Base-by-base conservation (phyloP, 2,888 invertebrate genomes). In the Altica lythri region DNA sequence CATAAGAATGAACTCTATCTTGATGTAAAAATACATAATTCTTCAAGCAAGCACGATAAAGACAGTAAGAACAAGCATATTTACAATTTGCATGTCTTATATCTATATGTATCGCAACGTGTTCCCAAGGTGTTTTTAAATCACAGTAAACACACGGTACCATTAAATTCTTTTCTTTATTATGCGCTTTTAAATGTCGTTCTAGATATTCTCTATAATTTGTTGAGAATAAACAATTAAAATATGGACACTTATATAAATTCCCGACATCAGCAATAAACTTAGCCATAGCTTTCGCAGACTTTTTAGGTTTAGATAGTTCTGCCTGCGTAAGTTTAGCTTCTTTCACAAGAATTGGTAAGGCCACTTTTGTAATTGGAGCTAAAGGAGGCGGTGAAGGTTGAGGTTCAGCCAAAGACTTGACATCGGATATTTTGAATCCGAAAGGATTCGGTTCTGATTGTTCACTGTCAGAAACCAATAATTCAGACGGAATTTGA, bases 1-100 rank as follows among this genome's bases (percentile, higher is more conserved):
- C 37, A 2, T 54, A 59, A 1, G 67, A 66, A 49, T 70, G 70
- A 2, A 70, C 67, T 10, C 75, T 68, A 9, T 69, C 61, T 34
- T 82, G 80, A 71, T 89, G 89, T 3, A 82, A 75, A 12, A 80
- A 77, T 0, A 88, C 84, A 40, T 85, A 81, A 48, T 83, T 82
- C 40, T 80, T 79, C 0, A 80, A 76, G 1, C 80, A 75, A 0
- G 85, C 83, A 42, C 89, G 77, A 70, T 88, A 89, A 65, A 88
- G 83, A 67, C 90, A 90, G 60, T 81, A 79, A 2, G 75, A 77
- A 65, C 90, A 90, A 19, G 83, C 83, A 64, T 75, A 88, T 18
- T 78, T 76, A 64, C 87, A 85, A 47, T 78, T 75, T 0, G 79
- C 80, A 65, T 90, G 89, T 25, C 77, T 77, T 17, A 81, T 79